Base-by-base conservation (phyloP, 1,140 invertebrate species). In the Pentalonia nigronervosa region DNA sequence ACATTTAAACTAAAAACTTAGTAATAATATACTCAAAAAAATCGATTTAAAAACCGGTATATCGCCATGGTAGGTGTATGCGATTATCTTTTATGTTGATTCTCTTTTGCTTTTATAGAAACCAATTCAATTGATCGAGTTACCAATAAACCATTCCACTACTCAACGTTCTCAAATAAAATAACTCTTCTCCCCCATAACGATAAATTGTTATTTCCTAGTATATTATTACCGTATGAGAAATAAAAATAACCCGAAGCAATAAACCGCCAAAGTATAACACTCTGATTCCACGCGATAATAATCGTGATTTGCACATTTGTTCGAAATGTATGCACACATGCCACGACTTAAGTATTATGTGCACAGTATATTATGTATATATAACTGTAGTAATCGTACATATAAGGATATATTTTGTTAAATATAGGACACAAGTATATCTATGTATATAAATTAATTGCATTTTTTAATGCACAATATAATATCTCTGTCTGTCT, bases 71-170 rank as follows among this genome's bases (percentile, higher is more conserved):
- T 41, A n/a, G 60, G 30, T 76, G 30, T 30, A 17, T 76, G 30
- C n/a, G 87, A 90, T 90, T 90, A 53, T 56, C n/a, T 90, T 90
- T 90, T 56, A 90, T 90, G 88, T 90, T 56, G 88, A 90, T 90
- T 90, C n/a, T 56, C 34, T 90, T 90, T 90, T 90, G 88, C 88
- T 90, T 90, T 90, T 90, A 90, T 56, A 45, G 34, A 56, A 56
- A 90, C 48, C 50, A 90, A 90, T 56, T 21, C 50, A n/a, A 48
- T 41, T 48, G 50, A 90, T 90, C 88, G 88, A 53, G 50, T 56
- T 56, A 56, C 88, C 48, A 41, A 53, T 56, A 56, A 56, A 56
- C 48, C 36, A 87, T n/a, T 87, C 86, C 21, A 56, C 86, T 41
- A 56, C 34, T 56, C 88, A 90, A 36, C 50, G 23, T 56, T 45